Conservation (phyloP, 2,113 vertebrate genomes). For the Xenopus borealis region DNA sequence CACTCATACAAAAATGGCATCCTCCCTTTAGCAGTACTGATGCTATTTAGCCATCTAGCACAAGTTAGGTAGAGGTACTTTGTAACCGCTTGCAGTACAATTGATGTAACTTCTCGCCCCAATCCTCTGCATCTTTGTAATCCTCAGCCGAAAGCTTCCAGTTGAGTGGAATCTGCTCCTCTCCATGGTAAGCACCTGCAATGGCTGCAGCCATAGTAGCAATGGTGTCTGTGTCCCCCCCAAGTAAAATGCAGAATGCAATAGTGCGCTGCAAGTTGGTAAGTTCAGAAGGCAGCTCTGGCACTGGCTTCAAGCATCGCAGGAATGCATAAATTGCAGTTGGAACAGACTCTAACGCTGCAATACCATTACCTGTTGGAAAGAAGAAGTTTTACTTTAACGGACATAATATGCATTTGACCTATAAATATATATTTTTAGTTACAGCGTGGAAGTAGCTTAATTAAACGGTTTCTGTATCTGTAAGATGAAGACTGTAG, state of each 20-base stretch:
- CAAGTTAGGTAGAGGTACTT: neutral
- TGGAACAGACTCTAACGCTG: slow-evolving; percentile 90
- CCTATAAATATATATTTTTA: neutral
- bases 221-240: slow-evolving; percentile 98
- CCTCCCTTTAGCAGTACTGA: too few relatives aligned
- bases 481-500: too few relatives aligned
- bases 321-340: slow-evolving; percentile 96
- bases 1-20: too few relatives aligned
- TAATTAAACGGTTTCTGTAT: too few relatives aligned
- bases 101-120: slow-evolving; percentile 74
- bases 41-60: too few relatives aligned
- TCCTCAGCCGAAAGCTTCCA: slow-evolving; percentile 91
- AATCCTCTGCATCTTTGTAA: slow-evolving; percentile 76
- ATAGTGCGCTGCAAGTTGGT: slow-evolving; percentile 86
- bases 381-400: neutral
- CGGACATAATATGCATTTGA: neutral
- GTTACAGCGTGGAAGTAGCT: too few relatives aligned
- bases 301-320: slow-evolving; percentile 83
- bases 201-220: slow-evolving; percentile 98
- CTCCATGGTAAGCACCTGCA: slow-evolving; percentile 91
- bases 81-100: slow-evolving; percentile 67
- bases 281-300: slow-evolving; percentile 79
- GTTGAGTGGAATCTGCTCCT: slow-evolving; percentile 74
- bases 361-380: slow-evolving; percentile 86
- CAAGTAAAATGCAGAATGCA: slow-evolving; percentile 87